Evolutionary conservation across 1,140 invertebrate genomes (phyloP), one percentile per base, ranked within the genome.

Genomic region (Anastatus disparis): DNA sequence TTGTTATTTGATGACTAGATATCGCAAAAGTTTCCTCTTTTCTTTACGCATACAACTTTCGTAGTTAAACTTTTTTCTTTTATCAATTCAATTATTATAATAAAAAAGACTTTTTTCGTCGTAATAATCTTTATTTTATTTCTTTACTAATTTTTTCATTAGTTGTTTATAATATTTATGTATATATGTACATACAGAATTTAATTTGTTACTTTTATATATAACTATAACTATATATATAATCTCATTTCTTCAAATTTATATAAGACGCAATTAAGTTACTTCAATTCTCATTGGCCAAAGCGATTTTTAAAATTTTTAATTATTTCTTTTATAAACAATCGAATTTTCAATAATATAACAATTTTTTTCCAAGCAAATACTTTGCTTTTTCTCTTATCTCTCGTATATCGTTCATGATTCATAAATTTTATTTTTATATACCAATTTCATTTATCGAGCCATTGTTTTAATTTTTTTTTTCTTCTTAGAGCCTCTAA

Each of bases 201-300:
- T 48, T 15, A 64, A 59, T 71, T 26, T 59, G 26, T 55, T 59
- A 58, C 24, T 61, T 59, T 55, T 22, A 48, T 67, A 22, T 58
- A 66, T 66, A 48, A 48, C 13, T 44, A 22, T 31, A 58, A 24
- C 12, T 61, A 10, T 35, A 27, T 44, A 31, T 66, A 31, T 42
- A 38, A 53, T 63, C 48, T 70, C 40, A 64, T 64, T 64, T 71
- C 59, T 71, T 64, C 48, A 74, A 76, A 76, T 59, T 76, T 64
- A 73, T 73, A 72, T 75, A 70, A 24, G 31, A 70, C 68, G 70
- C 13, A 66, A 77, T 76, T 75, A 69, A 76, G 10, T 35, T 17
- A 78, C 77, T 26, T 81, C 76, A 77, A 81, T 77, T 81, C 76
- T 79, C 76, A 77, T 73, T 76, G 74, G 78, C 76, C 74, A 77